phyloP scores from a whole-genome alignment of 2,797 vertebrate genomes.

The Hydrolagus colliei region DNA sequence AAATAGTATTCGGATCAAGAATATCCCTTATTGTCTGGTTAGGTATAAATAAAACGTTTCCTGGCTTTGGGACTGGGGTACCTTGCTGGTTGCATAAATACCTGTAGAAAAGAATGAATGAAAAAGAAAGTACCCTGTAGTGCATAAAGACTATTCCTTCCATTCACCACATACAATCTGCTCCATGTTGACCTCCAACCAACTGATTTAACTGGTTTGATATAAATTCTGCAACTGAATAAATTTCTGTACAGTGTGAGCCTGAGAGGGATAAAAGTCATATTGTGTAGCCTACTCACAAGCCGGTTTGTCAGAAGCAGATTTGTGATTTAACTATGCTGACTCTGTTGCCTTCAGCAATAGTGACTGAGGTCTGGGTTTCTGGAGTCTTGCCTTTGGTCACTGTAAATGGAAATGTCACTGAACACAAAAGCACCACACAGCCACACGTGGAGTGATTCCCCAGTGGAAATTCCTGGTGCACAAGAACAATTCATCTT shows the following conservation, averaged over 20 bases:
- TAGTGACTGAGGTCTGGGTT: not conserved
- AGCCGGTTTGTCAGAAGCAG: not conserved
- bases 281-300: not conserved
- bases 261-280: not conserved
- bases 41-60: not conserved
- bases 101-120: not conserved
- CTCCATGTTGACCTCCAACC: not conserved
- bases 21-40: not conserved
- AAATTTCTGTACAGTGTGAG: not conserved
- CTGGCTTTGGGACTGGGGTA: not conserved
- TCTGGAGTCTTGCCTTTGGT: not conserved
- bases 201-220: not conserved
- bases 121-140: not conserved
- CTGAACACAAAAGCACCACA: not conserved
- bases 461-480: not conserved
- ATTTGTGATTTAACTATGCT: not conserved
- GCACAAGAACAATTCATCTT: not conserved
- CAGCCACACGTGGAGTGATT: not conserved
- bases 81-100: not conserved
- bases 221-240: not conserved
- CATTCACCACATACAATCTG: not conserved
- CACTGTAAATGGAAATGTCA: not conserved
- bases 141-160: not conserved
- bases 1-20: no score
- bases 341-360: not conserved